A percentile compares a stretch with the other conserved stretches of the same genome.
These are phyloP conservation scores for Emys orbicularis DNA, from an alignment of 2,797 vertebrate species.

Conservation along the genomic window DNA sequence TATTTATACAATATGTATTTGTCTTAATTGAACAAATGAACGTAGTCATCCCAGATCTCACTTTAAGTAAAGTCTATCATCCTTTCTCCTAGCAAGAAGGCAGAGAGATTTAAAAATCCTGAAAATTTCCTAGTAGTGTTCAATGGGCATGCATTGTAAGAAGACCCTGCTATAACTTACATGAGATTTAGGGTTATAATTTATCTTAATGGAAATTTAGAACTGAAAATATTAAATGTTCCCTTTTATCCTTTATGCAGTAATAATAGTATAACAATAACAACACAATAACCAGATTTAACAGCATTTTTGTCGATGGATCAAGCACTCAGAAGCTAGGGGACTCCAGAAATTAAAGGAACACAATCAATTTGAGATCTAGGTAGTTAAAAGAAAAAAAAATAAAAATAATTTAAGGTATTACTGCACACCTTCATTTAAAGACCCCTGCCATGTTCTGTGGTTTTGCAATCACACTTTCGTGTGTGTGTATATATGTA, in stretches of 20 bases:
- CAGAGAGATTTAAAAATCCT: background rate
- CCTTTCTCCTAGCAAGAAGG: background rate
- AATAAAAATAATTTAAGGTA: too few relatives aligned
- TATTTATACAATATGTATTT: background rate
- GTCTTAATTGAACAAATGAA: conserved; percentile 19
- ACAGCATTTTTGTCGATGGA: background rate
- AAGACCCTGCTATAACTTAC: background rate
- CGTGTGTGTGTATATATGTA: accelerated
- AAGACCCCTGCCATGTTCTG: background rate
- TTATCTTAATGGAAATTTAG: background rate
- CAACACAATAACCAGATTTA: background rate
- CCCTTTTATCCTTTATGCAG: background rate
- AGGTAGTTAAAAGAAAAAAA: background rate
- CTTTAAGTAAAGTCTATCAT: background rate
- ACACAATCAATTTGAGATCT: background rate
- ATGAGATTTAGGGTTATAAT: background rate
- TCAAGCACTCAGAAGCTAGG: background rate
- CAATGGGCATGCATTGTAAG: background rate
- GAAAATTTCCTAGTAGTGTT: background rate
- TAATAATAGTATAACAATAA: background rate
- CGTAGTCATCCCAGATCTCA: background rate
- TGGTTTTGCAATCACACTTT: background rate
- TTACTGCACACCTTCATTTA: background rate
- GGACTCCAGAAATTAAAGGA: background rate
- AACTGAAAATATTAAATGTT: background rate